These are phyloP conservation scores for Thecocarcelia acutangulata DNA, from an alignment of 2,888 invertebrate species.

Conservation along the genomic window DNA sequence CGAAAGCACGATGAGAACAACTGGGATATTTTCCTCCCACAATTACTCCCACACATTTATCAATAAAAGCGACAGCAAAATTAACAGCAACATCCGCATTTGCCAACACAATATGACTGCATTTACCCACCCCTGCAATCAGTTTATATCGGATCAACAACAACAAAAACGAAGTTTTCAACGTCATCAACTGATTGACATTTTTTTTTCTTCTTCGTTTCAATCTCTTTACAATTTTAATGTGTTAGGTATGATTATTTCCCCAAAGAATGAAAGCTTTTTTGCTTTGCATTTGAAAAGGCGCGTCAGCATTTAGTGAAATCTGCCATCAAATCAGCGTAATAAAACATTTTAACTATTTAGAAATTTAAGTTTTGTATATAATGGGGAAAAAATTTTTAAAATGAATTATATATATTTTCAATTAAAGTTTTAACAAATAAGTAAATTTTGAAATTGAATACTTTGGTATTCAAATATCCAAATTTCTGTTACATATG, in stretches of 20 bases:
- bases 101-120: background rate
- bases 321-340: background rate
- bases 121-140: background rate
- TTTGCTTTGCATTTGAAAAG: background rate
- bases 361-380: no score
- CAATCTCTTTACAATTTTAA: conserved; percentile 25
- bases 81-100: conserved; percentile 14
- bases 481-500: no score
- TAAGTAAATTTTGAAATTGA: no score
- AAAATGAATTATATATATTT: no score
- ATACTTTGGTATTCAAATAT: no score
- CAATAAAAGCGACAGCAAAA: conserved; percentile 6
- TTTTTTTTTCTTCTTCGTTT: no score
- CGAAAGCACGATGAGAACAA: no score
- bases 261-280: background rate
- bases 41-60: background rate
- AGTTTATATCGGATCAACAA: background rate
- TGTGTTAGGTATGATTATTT: conserved; percentile 20
- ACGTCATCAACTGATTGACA: conserved; percentile 3
- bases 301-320: background rate
- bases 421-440: no score
- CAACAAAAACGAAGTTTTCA: conserved; percentile 9
- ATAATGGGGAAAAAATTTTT: no score
- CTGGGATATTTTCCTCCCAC: background rate
- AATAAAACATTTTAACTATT: no score